Conservation (phyloP, 2,888 invertebrate genomes). For the Kryphioiulus occultus region DNA sequence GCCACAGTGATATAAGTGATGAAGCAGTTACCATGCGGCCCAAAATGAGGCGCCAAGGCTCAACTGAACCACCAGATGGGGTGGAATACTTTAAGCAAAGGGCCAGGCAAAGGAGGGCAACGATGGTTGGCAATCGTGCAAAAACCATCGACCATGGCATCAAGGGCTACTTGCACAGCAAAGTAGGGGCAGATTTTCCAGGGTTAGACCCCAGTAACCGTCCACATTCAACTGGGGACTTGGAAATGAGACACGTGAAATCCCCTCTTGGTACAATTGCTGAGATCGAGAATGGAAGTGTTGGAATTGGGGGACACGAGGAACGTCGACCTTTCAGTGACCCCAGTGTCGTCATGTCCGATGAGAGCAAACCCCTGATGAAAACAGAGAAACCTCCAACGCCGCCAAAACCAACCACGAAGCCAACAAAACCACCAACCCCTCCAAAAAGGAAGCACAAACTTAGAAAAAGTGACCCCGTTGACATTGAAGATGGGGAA, state of each 20-base stretch:
- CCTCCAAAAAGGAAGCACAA: conserved; percentile 44
- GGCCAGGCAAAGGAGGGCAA: conserved; percentile 46
- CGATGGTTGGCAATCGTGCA: conserved; percentile 43
- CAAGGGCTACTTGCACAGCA: background rate
- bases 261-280: conserved; percentile 51
- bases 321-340: conserved; percentile 42
- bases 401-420: conserved; percentile 20
- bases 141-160: conserved; percentile 47
- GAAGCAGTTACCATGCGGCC: conserved; percentile 47
- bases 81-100: conserved; percentile 40
- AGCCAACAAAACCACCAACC: background rate
- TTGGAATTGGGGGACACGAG: background rate
- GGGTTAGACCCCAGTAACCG: conserved; percentile 49
- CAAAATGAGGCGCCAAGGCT: conserved; percentile 47
- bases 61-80: background rate
- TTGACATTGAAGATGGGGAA: conserved; percentile 51
- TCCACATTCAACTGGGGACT: conserved; percentile 53
- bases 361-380: conserved; percentile 45
- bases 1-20: conserved; percentile 51
- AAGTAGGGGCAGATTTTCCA: conserved; percentile 47
- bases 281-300: conserved; percentile 53
- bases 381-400: conserved; percentile 1
- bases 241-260: conserved; percentile 50
- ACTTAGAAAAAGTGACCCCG: conserved; percentile 48
- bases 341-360: conserved; percentile 41